phyloP scores from a whole-genome alignment of 2,888 invertebrate species.

The Xestia sexstrigata region DNA sequence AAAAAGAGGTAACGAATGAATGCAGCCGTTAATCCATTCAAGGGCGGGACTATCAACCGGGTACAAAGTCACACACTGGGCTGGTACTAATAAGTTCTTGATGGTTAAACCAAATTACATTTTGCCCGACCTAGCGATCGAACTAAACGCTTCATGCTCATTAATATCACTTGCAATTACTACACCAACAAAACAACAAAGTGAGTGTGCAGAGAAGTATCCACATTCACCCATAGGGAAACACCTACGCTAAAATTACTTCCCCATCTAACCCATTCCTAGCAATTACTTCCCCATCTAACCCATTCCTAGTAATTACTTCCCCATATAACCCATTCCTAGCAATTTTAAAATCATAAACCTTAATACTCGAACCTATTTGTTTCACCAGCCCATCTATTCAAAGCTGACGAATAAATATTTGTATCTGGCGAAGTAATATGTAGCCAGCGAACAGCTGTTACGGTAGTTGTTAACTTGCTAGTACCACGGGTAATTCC shows the following conservation, averaged over 20 bases:
- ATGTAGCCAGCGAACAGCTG: conserved; percentile 59
- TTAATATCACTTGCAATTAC: not conserved
- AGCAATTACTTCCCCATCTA: not conserved
- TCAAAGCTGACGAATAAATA: conserved; percentile 56
- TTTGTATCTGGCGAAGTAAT: conserved; percentile 45
- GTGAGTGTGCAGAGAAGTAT: not conserved
- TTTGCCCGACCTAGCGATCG: not conserved
- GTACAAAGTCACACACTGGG: not conserved
- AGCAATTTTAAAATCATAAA: conserved; percentile 40
- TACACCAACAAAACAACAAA: not conserved
- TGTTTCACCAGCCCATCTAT: conserved; percentile 45
- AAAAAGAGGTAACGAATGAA: too few relatives aligned
- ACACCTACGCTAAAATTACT: not conserved
- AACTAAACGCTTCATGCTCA: not conserved
- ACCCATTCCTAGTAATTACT: not conserved
- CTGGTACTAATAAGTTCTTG: not conserved
- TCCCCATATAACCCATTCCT: not conserved
- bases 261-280: not conserved
- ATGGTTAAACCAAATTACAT: not conserved
- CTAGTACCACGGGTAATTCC: conserved; percentile 66
- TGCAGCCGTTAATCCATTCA: too few relatives aligned
- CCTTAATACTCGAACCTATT: conserved; percentile 18
- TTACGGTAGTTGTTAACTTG: conserved; percentile 67
- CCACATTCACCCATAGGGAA: not conserved
- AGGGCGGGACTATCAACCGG: not conserved